Conservation (phyloP, 64 coral and sea anemone species). For the Montipora foliosa region DNA sequence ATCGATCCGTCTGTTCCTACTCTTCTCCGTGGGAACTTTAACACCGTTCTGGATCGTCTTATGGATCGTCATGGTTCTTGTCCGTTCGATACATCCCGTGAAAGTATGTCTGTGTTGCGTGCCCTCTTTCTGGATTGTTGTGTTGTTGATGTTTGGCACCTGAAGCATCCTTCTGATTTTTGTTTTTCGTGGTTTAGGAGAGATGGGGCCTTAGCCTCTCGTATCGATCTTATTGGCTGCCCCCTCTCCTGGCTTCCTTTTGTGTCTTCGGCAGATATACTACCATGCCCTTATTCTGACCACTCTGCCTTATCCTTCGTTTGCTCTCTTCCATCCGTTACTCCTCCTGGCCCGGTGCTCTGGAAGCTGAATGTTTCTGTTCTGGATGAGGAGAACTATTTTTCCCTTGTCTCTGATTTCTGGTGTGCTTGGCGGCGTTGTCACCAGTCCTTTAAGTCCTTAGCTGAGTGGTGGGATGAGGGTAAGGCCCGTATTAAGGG, state of each 20-base stretch:
- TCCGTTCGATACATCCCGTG: background rate
- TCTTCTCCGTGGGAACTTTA: background rate
- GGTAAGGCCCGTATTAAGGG: constrained; percentile 11
- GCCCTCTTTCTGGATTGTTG: background rate
- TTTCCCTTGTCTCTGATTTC: background rate
- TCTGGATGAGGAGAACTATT: background rate
- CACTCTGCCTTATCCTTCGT: constrained; percentile 35
- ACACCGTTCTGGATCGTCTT: background rate
- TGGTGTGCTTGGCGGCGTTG: background rate
- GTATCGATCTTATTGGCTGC: constrained; percentile 18
- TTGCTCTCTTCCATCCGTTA: background rate
- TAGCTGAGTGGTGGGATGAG: too few species aligned
- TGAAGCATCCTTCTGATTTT: background rate
- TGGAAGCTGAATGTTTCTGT: constrained; percentile 32
- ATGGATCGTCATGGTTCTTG: background rate
- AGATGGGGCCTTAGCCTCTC: background rate
- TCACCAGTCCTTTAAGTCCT: too few species aligned
- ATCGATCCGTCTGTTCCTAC: background rate
- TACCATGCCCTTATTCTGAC: constrained; percentile 38
- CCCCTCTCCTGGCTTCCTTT: background rate
- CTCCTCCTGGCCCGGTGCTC: background rate
- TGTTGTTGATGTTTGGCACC: constrained; percentile 7
- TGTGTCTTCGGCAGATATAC: background rate
- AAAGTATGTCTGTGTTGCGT: background rate
- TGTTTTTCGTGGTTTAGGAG: background rate